phyloP scores from a whole-genome alignment of 2,113 vertebrate genomes.

The Takifugu bimaculatus region DNA sequence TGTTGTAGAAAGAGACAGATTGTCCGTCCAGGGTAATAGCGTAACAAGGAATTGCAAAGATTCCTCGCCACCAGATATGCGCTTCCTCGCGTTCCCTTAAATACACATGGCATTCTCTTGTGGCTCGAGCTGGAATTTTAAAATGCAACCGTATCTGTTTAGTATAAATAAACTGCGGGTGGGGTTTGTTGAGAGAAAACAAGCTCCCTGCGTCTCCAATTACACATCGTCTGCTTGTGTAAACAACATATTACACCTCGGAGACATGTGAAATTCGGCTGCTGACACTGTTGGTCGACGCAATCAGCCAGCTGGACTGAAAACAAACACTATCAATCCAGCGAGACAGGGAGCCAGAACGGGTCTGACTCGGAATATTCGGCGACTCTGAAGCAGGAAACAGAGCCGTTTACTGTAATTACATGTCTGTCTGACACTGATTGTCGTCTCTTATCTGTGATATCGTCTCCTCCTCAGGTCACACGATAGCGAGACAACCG shows the following conservation, averaged over 20 bases:
- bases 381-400: slow-evolving; percentile 12
- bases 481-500: slow-evolving; percentile 86
- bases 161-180: slow-evolving; percentile 11
- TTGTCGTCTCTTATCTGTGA: slow-evolving; percentile 25
- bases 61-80: neutral
- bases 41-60: slow-evolving; percentile 32
- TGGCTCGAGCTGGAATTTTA: neutral
- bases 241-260: slow-evolving; percentile 38
- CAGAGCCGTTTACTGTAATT: slow-evolving; percentile 29
- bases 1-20: slow-evolving; percentile 32
- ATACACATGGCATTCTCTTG: neutral
- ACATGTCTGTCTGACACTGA: slow-evolving; percentile 20
- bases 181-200: slow-evolving; percentile 27
- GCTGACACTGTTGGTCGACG: slow-evolving; percentile 10
- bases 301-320: slow-evolving; percentile 18
- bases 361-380: slow-evolving; percentile 22
- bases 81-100: slow-evolving; percentile 4
- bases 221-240: slow-evolving; percentile 27
- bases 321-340: slow-evolving; percentile 26
- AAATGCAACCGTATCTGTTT: slow-evolving; percentile 1
- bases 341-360: slow-evolving; percentile 14
- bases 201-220: slow-evolving; percentile 27
- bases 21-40: slow-evolving; percentile 13
- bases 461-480: slow-evolving; percentile 76
- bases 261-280: slow-evolving; percentile 33